phyloP scores from a whole-genome alignment of 37 sponge, comb jelly and placozoan genomes.

The Diacarnus erythraeanus region DNA sequence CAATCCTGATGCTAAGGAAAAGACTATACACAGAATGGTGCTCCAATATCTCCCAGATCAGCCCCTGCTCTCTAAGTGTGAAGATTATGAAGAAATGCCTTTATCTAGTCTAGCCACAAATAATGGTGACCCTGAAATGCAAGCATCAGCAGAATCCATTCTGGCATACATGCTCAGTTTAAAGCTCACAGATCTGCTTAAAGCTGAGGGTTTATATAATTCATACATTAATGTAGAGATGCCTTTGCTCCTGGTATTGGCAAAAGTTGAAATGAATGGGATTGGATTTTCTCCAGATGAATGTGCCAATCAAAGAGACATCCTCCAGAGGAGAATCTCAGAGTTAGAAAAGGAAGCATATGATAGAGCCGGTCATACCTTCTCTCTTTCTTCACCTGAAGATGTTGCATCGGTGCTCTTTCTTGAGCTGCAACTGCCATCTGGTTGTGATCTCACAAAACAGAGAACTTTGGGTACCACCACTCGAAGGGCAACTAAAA shows the following conservation, averaged over 20 bases:
- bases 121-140: slow-evolving; percentile 56
- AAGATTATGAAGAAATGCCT: slow-evolving; percentile 29
- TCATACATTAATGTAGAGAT: slow-evolving; percentile 81
- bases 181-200: slow-evolving; percentile 58
- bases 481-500: slow-evolving; percentile 25
- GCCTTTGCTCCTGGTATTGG: slow-evolving; percentile 67
- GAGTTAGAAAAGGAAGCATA: slow-evolving; percentile 81
- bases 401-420: slow-evolving; percentile 92
- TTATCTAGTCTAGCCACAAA: slow-evolving; percentile 69
- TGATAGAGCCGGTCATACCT: slow-evolving; percentile 54
- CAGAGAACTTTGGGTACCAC: slow-evolving; percentile 30
- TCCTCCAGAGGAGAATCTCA: slow-evolving; percentile 52
- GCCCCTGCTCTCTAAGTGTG: slow-evolving; percentile 42
- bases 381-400: slow-evolving; percentile 84
- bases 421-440: slow-evolving; percentile 73
- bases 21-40: slow-evolving; percentile 72
- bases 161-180: slow-evolving; percentile 66
- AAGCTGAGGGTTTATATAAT: slow-evolving; percentile 57
- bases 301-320: slow-evolving; percentile 41
- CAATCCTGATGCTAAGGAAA: slow-evolving; percentile 79
- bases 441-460: slow-evolving; percentile 20
- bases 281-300: slow-evolving; percentile 77
- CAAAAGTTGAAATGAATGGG: slow-evolving; percentile 89
- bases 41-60: slow-evolving; percentile 75
- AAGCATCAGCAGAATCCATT: slow-evolving; percentile 64